A percentile compares a stretch with the other conserved stretches of the same genome.
Evolutionary conservation across 2,797 vertebrate genomes (phyloP).

Genomic region (Microhierax caerulescens): DNA sequence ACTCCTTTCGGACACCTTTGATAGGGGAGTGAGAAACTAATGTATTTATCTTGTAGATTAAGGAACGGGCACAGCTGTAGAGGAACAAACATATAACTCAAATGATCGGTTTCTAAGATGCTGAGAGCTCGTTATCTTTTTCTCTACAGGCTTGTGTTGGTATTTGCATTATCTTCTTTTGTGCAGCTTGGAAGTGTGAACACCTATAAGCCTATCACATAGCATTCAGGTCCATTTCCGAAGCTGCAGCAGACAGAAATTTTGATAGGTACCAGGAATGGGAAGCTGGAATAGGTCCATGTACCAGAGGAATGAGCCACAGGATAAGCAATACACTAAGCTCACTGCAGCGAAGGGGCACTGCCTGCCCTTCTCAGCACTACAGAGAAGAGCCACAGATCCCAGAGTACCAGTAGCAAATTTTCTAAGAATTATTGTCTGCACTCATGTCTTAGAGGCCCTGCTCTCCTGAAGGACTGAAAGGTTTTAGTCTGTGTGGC

Average conservation of each 20-base stretch:
- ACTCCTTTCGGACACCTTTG: not conserved
- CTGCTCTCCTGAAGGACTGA: not conserved
- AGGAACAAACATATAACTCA: not conserved
- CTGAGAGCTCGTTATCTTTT: not conserved
- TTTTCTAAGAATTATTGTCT: not conserved
- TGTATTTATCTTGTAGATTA: not conserved
- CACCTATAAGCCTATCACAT: not conserved
- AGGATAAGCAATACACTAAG: not conserved
- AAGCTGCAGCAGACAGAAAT: not conserved
- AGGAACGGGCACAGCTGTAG: not conserved
- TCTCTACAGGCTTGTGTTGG: not conserved
- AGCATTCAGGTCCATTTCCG: not conserved
- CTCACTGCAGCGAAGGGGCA: accelerated
- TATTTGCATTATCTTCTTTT: not conserved
- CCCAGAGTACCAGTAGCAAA: not conserved
- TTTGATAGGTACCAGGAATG: not conserved
- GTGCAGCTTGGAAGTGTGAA: not conserved
- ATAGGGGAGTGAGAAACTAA: not conserved
- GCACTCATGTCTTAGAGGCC: not conserved
- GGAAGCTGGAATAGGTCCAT: not conserved
- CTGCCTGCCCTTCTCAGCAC: not conserved
- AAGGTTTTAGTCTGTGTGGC: not conserved
- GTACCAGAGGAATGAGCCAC: not conserved
- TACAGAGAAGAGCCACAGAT: not conserved
- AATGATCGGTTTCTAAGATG: not conserved